Conservation (phyloP, 2,888 invertebrate species). For the Drosophila phalerata region DNA sequence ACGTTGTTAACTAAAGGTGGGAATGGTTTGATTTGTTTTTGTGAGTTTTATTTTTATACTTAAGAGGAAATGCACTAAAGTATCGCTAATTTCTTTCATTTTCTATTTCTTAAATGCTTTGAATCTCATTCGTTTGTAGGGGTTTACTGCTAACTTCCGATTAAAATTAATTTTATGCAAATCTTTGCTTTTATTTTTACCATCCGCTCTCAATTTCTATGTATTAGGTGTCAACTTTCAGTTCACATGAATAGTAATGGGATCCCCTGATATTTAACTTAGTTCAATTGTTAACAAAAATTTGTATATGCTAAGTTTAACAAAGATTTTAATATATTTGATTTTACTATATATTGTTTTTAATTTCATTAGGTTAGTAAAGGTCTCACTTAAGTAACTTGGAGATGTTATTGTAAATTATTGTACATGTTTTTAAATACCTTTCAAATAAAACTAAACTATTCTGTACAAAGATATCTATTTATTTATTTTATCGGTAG, state of each 20-base stretch:
- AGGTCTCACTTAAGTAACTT: too few species aligned
- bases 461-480: too few species aligned
- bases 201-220: conserved; percentile 3
- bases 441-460: too few species aligned
- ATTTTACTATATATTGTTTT: too few species aligned
- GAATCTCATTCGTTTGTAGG: neutral
- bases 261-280: neutral
- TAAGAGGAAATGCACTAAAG: conserved; percentile 11
- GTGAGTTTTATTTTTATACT: neutral
- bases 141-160: conserved; percentile 8
- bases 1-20: conserved; percentile 22
- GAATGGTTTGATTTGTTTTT: conserved; percentile 19
- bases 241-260: neutral
- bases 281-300: too few species aligned
- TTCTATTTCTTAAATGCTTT: neutral
- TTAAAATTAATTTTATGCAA: conserved; percentile 1
- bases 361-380: too few species aligned
- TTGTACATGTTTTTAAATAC: too few species aligned
- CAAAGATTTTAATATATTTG: too few species aligned
- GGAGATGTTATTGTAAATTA: too few species aligned
- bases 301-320: too few species aligned
- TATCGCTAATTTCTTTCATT: conserved; percentile 10
- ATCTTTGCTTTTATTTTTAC: conserved; percentile 4
- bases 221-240: conserved; percentile 2
- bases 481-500: too few species aligned